Conservation (phyloP, 2,888 invertebrate species). For the Scotopteryx bipunctaria region DNA sequence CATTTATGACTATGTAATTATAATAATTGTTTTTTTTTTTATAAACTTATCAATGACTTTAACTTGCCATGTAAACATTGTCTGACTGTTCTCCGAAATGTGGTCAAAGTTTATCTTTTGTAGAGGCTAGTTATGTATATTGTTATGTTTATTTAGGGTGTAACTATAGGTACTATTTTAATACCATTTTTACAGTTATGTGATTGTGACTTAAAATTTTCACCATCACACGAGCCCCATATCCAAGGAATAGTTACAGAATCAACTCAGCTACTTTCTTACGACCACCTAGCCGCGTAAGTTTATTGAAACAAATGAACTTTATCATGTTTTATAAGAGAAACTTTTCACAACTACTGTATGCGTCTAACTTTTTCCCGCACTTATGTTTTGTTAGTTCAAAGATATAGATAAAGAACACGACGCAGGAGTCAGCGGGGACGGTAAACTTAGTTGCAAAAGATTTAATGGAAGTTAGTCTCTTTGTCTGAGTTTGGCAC, state of each 20-base stretch:
- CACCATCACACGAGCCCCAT: neutral
- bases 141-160: no score
- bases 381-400: constrained; percentile 35
- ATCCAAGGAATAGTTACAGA: neutral
- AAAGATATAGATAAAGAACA: constrained; percentile 32
- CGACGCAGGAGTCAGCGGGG: constrained; percentile 62
- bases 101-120: constrained; percentile 22
- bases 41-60: neutral
- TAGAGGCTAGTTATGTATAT: neutral
- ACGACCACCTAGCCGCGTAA: neutral
- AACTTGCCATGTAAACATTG: constrained; percentile 4
- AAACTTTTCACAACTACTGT: constrained; percentile 25
- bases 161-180: no score
- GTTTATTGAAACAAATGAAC: constrained; percentile 16
- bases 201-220: no score
- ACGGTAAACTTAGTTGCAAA: constrained; percentile 75
- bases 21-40: neutral
- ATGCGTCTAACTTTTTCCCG: constrained; percentile 28
- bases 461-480: constrained; percentile 82
- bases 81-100: neutral
- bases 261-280: neutral
- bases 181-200: no score
- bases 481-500: constrained; percentile 79
- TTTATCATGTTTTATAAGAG: constrained; percentile 19
- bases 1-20: neutral